These are phyloP conservation scores for Apaloderma vittatum DNA, from an alignment of 2,113 vertebrate genomes.

Conservation along the genomic window DNA sequence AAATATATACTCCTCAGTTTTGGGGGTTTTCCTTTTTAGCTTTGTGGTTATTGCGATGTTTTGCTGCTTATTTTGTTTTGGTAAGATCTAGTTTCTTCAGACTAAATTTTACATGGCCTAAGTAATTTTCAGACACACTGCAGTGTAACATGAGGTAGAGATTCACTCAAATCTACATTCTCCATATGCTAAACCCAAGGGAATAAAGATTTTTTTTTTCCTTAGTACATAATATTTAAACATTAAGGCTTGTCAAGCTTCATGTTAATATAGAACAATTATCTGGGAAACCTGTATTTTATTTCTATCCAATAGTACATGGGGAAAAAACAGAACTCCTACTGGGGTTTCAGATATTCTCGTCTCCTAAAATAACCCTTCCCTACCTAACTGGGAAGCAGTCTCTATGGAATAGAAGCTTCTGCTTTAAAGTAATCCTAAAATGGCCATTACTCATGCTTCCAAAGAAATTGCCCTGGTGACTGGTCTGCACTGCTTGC, in stretches of 20 bases:
- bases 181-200: neutral
- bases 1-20: neutral
- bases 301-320: neutral
- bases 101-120: neutral
- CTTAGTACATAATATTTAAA: neutral
- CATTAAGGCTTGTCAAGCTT: neutral
- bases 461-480: neutral
- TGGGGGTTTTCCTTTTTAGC: neutral
- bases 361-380: neutral
- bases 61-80: neutral
- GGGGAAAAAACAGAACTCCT: neutral
- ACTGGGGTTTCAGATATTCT: neutral
- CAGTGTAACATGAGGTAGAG: neutral
- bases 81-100: neutral
- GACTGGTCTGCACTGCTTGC: neutral
- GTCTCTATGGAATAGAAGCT: neutral
- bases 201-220: neutral
- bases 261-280: neutral
- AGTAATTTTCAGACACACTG: neutral
- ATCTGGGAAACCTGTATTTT: neutral
- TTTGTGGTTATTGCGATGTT: neutral
- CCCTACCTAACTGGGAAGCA: neutral
- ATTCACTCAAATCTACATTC: neutral
- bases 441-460: neutral
- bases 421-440: neutral